Conservation (phyloP, 2,797 vertebrate genomes). For the Buphagus erythrorhynchus region DNA sequence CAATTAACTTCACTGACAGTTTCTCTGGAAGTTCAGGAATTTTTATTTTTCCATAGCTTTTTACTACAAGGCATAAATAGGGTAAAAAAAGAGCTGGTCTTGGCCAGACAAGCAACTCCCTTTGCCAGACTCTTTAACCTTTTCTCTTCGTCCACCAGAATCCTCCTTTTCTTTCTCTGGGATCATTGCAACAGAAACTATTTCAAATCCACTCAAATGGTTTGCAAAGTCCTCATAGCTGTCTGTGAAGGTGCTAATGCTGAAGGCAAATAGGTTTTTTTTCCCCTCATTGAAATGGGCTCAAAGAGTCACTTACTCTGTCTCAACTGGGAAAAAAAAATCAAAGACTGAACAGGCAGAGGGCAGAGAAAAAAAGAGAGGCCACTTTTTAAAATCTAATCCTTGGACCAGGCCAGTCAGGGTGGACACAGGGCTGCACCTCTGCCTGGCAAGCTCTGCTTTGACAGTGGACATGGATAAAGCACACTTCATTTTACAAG, state of each 20-base stretch:
- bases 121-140: constrained; percentile 3
- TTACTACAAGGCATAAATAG: not conserved
- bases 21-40: not conserved
- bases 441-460: not conserved
- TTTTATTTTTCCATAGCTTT: not conserved
- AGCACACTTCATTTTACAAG: not conserved
- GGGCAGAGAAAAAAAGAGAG: not conserved
- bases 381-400: not conserved
- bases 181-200: not conserved
- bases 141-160: not conserved
- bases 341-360: not conserved
- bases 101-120: not conserved
- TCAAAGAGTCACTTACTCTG: not conserved
- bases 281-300: not conserved
- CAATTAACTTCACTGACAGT: not conserved
- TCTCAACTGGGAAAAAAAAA: not conserved
- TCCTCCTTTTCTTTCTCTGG: not conserved
- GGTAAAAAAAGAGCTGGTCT: not conserved
- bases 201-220: not conserved
- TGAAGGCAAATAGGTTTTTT: not conserved
- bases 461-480: not conserved
- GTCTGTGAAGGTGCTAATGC: not conserved
- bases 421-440: not conserved
- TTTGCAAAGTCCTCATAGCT: not conserved
- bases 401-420: not conserved